These are phyloP conservation scores for Megalonaias nervosa DNA, from an alignment of 1,140 invertebrate species.

Conservation along the genomic window DNA sequence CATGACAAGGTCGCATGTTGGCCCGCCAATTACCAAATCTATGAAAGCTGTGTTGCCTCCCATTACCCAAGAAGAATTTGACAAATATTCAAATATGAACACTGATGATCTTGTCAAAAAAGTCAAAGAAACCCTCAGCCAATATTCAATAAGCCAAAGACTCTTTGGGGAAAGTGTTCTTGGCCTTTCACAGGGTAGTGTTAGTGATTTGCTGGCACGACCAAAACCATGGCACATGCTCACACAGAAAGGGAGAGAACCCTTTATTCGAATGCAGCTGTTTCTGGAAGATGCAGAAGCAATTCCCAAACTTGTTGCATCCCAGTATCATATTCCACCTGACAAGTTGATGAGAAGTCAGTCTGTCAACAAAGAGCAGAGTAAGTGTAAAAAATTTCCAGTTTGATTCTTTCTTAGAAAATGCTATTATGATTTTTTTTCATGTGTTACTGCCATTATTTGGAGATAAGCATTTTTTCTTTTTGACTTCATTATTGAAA, in stretches of 20 bases:
- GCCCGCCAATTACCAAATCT: constrained; percentile 81
- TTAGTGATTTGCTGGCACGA: constrained; percentile 97
- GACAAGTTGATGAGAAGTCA: constrained; percentile 79
- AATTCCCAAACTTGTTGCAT: constrained; percentile 95
- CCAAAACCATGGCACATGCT: constrained; percentile 99
- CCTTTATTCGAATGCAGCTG: constrained; percentile 98
- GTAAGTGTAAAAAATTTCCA: constrained; percentile 8
- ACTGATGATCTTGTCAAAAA: constrained; percentile 98
- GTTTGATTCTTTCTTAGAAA: neutral
- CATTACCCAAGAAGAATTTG: constrained; percentile 99
- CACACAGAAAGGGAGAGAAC: constrained; percentile 97
- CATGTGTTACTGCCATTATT: neutral
- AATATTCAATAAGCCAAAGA: constrained; percentile 98
- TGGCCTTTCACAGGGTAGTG: constrained; percentile 89
- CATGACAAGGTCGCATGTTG: constrained; percentile 77
- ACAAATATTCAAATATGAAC: constrained; percentile 97
- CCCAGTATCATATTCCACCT: constrained; percentile 97
- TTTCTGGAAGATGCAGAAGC: constrained; percentile 98
- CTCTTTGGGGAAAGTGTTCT: constrained; percentile 98
- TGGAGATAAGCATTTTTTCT: too few relatives aligned
- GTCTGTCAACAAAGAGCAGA: constrained; percentile 34
- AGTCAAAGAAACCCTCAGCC: constrained; percentile 97
- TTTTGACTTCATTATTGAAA: too few relatives aligned
- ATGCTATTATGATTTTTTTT: neutral
- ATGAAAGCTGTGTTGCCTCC: constrained; percentile 96